Base-by-base conservation (phyloP, 2,888 invertebrate genomes). In the Alsophila aescularia region DNA sequence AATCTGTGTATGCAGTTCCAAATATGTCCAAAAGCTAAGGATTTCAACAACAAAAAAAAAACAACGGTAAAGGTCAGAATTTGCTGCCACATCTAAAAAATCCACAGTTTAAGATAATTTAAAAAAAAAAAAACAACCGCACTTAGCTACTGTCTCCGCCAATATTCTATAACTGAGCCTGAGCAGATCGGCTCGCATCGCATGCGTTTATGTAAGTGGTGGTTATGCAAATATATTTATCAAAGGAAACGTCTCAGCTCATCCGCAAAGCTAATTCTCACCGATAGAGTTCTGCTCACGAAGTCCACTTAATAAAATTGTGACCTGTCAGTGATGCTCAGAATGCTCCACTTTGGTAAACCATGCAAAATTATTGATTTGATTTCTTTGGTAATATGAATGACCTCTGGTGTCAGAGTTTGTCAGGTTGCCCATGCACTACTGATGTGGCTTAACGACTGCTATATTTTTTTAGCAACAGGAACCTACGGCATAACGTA, bases 181-280 rank as follows among this genome's bases (percentile, higher is more conserved):
- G 16, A 35, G 12, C 27, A 40, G 49, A 55, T 55, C 50, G 44
- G 39, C 39, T 44, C 44, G 40, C 44, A 58, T 52, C 52, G 53
- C 58, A 35, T 64, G 54, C 55, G n/a, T 61, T 62, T 51, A 61
- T 55, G 49, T 60, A 62, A 52, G 50, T 56, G 55, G 58, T 45
- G 51, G 57, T 51, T 58, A 66, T 67, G 64, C 56, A 64, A 66
- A 67, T 69, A 62, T 61, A 60, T 66, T 65, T 58, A 57, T 62
- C 64, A 44, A 51, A 48, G 44, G 36, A 36, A 50, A 55, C 34
- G 12, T 40, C 16, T 37, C 27, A 18, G 21, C 24, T 18, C 36
- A 48, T 21, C 18, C n/a, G 14, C 32, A 15, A 37, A 29, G 37
- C 24, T 44, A 44, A 53, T 42, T 54, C 16, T 13, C 12, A 24